Evolutionary conservation across 2,888 invertebrate genomes (phyloP).

Genomic region (Drosophila diplacantha): DNA sequence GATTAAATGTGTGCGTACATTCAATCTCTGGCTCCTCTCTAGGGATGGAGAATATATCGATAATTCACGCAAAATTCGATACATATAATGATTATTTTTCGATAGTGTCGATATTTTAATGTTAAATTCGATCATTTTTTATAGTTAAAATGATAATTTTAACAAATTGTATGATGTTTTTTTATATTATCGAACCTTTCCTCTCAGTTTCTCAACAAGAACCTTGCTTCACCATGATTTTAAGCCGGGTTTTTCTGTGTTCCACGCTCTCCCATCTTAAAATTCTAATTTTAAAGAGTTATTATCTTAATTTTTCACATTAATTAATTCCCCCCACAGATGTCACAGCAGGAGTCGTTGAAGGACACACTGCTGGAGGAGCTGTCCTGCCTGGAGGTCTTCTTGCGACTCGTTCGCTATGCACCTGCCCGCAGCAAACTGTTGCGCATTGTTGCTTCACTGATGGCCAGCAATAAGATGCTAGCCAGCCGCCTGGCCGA

Average conservation of each 20-base stretch:
- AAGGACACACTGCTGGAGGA: constrained; percentile 75
- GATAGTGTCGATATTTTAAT: background rate
- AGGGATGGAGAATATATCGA: background rate
- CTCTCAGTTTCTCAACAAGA: too few relatives aligned
- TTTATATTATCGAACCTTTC: background rate
- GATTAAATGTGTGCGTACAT: constrained; percentile 16
- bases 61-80: background rate
- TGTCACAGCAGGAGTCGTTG: constrained; percentile 69
- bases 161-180: background rate
- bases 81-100: background rate
- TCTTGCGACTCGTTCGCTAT: constrained; percentile 73
- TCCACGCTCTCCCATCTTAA: background rate
- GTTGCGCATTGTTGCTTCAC: constrained; percentile 71
- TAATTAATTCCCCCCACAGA: constrained; percentile 54
- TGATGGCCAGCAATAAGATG: constrained; percentile 72
- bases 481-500: constrained; percentile 70
- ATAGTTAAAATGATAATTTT: background rate
- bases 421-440: constrained; percentile 75
- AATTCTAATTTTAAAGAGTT: background rate
- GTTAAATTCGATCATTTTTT: background rate
- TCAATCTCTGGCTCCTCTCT: background rate
- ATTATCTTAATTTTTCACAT: too few relatives aligned
- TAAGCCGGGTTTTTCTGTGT: too few relatives aligned
- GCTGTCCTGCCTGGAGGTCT: constrained; percentile 74
- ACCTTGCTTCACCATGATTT: too few relatives aligned